Evolutionary conservation across 2,888 invertebrate genomes (phyloP).

Genomic region (Venusia cambrica): DNA sequence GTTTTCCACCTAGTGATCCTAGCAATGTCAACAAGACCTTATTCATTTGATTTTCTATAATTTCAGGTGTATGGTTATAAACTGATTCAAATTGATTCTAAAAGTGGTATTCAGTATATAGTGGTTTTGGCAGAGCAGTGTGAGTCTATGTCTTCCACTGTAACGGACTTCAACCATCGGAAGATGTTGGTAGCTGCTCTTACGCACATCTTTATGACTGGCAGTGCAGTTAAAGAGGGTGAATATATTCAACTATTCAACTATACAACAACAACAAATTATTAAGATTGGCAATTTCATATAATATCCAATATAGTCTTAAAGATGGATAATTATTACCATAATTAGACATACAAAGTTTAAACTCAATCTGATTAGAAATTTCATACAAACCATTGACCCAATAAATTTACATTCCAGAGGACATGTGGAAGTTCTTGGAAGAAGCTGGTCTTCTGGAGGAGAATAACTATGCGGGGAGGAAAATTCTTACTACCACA

Average conservation of each 20-base stretch:
- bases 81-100: constrained; percentile 57
- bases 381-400: constrained; percentile 2
- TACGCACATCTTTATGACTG: constrained; percentile 77
- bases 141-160: constrained; percentile 42
- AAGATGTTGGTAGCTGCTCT: constrained; percentile 66
- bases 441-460: constrained; percentile 61
- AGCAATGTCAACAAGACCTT: too few species aligned
- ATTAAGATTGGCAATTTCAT: too few species aligned
- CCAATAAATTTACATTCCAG: constrained; percentile 47
- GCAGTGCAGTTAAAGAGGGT: constrained; percentile 75
- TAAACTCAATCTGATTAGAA: too few species aligned
- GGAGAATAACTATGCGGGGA: constrained; percentile 49
- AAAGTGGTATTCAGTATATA: constrained; percentile 52
- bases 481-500: constrained; percentile 53
- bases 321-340: too few species aligned
- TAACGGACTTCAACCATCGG: constrained; percentile 43
- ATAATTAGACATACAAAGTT: too few species aligned
- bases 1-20: too few species aligned
- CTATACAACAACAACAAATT: too few species aligned
- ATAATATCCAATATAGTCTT: too few species aligned
- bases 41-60: too few species aligned
- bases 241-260: too few species aligned
- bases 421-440: constrained; percentile 73
- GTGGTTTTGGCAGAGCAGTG: constrained; percentile 50
- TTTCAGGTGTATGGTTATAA: constrained; percentile 77